Evolutionary conservation across 2,113 vertebrate species (phyloP).

Genomic region (Heterotilapia buettikoferi): DNA sequence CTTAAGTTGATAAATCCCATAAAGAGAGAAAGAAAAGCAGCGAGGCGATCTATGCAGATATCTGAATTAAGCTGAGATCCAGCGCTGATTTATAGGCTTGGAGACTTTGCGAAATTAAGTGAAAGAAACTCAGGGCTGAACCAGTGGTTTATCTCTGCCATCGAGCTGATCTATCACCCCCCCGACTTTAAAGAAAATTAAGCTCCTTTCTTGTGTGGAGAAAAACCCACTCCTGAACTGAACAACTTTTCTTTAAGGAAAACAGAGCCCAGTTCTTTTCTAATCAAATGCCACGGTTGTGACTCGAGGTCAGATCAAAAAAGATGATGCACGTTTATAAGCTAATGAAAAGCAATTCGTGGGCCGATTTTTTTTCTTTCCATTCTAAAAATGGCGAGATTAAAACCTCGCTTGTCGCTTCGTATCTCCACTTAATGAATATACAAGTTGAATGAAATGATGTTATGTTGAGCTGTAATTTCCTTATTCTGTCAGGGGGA

Average conservation of each 20-base stretch:
- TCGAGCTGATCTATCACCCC: conserved; percentile 34
- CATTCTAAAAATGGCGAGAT: conserved; percentile 19
- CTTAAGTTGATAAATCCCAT: conserved; percentile 39
- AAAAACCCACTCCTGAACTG: neutral
- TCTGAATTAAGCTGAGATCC: conserved; percentile 38
- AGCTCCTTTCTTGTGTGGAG: neutral
- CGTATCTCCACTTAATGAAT: conserved; percentile 46
- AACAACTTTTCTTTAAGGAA: conserved; percentile 20
- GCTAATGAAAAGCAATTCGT: conserved; percentile 26
- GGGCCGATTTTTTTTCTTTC: neutral
- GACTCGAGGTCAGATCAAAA: conserved; percentile 13
- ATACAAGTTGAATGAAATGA: conserved; percentile 47
- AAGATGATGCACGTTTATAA: conserved; percentile 26
- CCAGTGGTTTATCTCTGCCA: conserved; percentile 59
- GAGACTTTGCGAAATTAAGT: conserved; percentile 50
- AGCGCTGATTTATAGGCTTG: conserved; percentile 42
- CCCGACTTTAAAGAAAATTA: conserved; percentile 40
- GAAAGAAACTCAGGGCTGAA: conserved; percentile 32
- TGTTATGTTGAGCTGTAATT: conserved; percentile 53
- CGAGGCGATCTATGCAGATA: conserved; percentile 11
- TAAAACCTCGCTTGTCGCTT: conserved; percentile 47
- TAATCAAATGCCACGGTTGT: conserved; percentile 4
- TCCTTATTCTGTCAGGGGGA: conserved; percentile 23
- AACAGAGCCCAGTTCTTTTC: neutral
- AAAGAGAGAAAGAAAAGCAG: conserved; percentile 19